Base-by-base conservation (phyloP, 2,888 invertebrate genomes). In the Dasysyrphus tricinctus region DNA sequence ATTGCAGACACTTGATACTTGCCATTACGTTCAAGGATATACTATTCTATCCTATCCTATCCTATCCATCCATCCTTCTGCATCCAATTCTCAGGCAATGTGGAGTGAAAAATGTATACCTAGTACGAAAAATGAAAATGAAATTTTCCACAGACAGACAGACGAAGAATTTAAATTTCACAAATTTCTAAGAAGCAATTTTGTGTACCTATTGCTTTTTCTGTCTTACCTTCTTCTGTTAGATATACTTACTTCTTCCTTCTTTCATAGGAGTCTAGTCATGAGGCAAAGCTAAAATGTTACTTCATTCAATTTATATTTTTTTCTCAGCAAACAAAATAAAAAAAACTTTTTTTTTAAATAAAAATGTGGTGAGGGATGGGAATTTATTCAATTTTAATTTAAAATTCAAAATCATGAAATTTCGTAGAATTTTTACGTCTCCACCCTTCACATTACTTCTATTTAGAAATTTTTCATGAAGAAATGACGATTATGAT, bases 91-190 rank as follows among this genome's bases (percentile, higher is more conserved):
- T 42, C 34, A 29, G 16, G 49, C 29, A 63, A 39, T 47, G 54
- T 42, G 14, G 24, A 63, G 65, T 57, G 37, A 56, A 72, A 75
- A 63, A 73, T 69, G 76, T 67, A 24, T 24, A 24, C 24, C 24
- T 24, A 80, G 44, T 51, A 24, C 67, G 73, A 72, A 49, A 70
- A 67, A 85, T 63, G 77, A 78, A 85, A 85, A 85, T 85, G 69
- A 85, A 85, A 85, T 85, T 85, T 85, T 74, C 74, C 80, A 74
- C 85, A 78, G 85, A 77, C 85, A 85, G 76, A 80, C 80, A 85
- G 80, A 85, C 72, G 77, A 74, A 74, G 85, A 85, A 85, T 85
- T 85, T 78, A 81, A 85, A 85, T 85, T 81, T 85, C 34, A 29
- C 77, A 77, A 85, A 85, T 78, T 81, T 85, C 81, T 78, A 44